phyloP scores from a whole-genome alignment of 2,113 vertebrate species.

The Asarcornis scutulata region DNA sequence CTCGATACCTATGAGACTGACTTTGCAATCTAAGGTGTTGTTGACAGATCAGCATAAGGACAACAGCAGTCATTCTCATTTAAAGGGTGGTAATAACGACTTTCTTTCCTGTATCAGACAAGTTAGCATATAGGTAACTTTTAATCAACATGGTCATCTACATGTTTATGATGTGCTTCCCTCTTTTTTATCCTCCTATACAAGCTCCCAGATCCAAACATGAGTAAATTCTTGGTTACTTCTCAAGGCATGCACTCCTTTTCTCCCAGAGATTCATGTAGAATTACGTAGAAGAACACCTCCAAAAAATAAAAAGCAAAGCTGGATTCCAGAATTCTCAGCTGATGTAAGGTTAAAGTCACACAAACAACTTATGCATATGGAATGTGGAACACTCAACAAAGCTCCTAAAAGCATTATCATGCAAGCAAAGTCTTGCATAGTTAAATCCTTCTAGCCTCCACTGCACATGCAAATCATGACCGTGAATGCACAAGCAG shows the following conservation, averaged over 20 bases:
- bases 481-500: not conserved
- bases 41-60: not conserved
- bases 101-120: fast-evolving
- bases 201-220: not conserved
- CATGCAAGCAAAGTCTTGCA: not conserved
- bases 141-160: not conserved
- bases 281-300: not conserved
- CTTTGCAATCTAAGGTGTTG: not conserved
- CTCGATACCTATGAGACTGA: not conserved
- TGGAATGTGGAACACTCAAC: not conserved
- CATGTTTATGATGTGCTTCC: not conserved
- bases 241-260: not conserved
- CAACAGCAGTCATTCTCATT: not conserved
- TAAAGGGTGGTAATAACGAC: not conserved
- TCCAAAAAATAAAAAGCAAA: not conserved
- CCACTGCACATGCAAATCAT: not conserved
- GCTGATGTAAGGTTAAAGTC: not conserved
- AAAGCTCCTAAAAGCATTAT: not conserved
- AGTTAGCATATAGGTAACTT: not conserved
- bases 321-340: not conserved
- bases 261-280: not conserved
- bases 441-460: not conserved
- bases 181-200: not conserved
- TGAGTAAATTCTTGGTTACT: not conserved
- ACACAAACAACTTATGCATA: not conserved